Conservation (phyloP, 2,888 invertebrate species). For the Antheraea yamamai region DNA sequence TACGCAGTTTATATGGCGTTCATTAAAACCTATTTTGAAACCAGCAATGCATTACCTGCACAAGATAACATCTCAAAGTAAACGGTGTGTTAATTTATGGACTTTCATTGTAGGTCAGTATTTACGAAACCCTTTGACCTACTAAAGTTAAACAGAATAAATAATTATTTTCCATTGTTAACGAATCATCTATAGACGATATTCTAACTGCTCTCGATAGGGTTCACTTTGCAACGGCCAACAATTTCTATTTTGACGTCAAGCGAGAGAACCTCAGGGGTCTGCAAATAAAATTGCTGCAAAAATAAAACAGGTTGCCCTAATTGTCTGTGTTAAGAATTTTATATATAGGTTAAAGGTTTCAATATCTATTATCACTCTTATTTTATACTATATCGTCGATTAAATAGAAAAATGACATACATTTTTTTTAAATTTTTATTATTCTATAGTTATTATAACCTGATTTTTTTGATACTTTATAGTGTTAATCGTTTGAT, state of each 20-base stretch:
- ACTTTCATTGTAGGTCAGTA: not conserved
- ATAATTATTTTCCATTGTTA: constrained; percentile 12
- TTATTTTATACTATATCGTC: not conserved
- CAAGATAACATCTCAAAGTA: not conserved
- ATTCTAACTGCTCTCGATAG: constrained; percentile 28
- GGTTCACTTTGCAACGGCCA: constrained; percentile 30
- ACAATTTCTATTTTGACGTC: constrained; percentile 36
- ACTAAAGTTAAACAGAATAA: constrained; percentile 18
- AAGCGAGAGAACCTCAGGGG: constrained; percentile 35
- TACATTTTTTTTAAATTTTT: too few relatives aligned
- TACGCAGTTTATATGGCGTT: too few relatives aligned
- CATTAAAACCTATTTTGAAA: too few relatives aligned
- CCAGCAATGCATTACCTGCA: not conserved
- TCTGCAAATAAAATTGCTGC: constrained; percentile 46
- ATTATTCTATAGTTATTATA: too few relatives aligned
- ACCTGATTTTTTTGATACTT: too few relatives aligned
- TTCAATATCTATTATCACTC: not conserved
- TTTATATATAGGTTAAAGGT: constrained; percentile 18
- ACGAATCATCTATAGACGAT: constrained; percentile 9
- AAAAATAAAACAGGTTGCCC: constrained; percentile 53
- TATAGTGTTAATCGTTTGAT: too few relatives aligned
- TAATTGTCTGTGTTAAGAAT: constrained; percentile 52
- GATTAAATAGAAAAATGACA: too few relatives aligned
- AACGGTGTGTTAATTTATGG: not conserved
- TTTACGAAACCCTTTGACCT: constrained; percentile 18